A percentile compares a stretch with the other conserved stretches of the same genome.
Conservation (phyloP, 2,113 vertebrate species). For the Alexandromys fortis region DNA sequence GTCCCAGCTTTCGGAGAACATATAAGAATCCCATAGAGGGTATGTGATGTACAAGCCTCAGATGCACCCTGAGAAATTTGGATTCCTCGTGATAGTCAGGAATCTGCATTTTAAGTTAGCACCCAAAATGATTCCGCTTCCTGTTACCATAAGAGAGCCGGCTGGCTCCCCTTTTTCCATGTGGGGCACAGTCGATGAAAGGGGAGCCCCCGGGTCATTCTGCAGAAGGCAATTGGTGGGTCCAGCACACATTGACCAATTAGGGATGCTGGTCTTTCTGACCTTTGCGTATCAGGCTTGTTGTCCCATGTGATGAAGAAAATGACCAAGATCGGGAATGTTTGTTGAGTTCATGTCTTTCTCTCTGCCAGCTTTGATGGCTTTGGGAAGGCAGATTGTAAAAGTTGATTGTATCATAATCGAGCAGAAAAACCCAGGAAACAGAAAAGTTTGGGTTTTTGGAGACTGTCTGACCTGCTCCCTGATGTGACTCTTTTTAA, state of each 20-base stretch:
- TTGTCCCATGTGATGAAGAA: slow-evolving; percentile 23
- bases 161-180: not conserved
- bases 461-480: not conserved
- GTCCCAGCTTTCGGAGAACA: not conserved
- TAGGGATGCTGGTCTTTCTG: not conserved
- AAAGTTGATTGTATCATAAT: not conserved
- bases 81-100: not conserved
- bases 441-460: not conserved
- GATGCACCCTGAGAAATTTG: not conserved
- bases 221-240: not conserved
- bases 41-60: not conserved
- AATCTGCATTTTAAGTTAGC: not conserved
- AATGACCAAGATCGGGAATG: slow-evolving; percentile 15
- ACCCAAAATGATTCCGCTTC: not conserved
- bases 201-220: not conserved
- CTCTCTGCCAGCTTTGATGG: not conserved
- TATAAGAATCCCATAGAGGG: not conserved
- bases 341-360: not conserved
- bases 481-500: not conserved
- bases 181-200: not conserved
- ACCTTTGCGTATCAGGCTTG: slow-evolving; percentile 9
- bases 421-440: not conserved
- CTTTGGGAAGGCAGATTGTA: not conserved
- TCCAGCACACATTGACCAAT: slow-evolving; percentile 11
- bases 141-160: not conserved